Conservation (phyloP, 2,113 vertebrate species). For the rabbit (Oryctolagus cuniculus) region DNA sequence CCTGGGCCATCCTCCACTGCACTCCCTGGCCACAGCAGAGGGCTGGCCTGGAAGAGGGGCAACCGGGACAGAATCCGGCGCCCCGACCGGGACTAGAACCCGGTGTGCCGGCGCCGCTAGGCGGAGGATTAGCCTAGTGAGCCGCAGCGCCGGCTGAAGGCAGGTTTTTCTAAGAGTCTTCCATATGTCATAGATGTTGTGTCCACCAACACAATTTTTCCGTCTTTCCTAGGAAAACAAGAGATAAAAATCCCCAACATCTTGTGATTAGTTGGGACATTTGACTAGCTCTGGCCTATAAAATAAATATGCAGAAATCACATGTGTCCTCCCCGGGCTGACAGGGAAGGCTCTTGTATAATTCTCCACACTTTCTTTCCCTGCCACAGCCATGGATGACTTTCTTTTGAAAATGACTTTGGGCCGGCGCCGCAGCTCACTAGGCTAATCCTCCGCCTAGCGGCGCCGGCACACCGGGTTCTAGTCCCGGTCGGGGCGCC, state of each 20-base stretch:
- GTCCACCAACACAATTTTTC: not conserved
- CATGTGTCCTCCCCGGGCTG: not conserved
- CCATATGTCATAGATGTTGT: not conserved
- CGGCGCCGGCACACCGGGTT: too few species aligned
- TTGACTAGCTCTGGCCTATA: not conserved
- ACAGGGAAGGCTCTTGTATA: not conserved
- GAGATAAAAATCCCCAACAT: not conserved
- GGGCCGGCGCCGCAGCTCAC: too few species aligned
- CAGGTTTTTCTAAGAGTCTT: conserved; percentile 35
- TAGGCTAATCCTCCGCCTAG: too few species aligned
- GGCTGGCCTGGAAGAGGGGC: too few species aligned
- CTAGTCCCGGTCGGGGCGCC: too few species aligned
- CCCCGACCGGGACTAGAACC: too few species aligned
- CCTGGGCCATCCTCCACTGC: too few species aligned
- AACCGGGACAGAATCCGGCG: too few species aligned
- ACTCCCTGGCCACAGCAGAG: too few species aligned
- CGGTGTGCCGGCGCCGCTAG: too few species aligned
- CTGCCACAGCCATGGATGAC: not conserved
- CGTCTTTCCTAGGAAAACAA: not conserved
- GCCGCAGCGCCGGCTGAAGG: too few species aligned
- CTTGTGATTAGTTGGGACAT: not conserved
- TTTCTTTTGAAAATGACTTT: not conserved
- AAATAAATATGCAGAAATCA: conserved; percentile 27
- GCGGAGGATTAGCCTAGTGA: too few species aligned
- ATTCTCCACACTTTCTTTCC: not conserved